Conservation (phyloP, 2,888 invertebrate species). For the Drosophila ustulata region DNA sequence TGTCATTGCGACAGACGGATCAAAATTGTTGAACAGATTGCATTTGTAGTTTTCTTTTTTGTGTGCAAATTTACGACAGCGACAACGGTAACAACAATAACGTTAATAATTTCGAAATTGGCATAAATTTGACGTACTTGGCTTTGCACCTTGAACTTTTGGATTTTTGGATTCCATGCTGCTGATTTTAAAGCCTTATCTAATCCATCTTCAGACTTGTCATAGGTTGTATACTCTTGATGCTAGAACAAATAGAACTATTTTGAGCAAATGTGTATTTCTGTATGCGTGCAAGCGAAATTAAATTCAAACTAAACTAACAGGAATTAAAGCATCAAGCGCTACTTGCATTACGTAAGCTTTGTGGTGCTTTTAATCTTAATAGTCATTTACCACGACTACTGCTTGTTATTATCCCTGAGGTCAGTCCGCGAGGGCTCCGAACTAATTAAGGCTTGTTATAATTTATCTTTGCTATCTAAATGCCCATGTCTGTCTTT, state of each 20-base stretch:
- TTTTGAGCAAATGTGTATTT: not conserved
- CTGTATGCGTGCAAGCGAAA: not conserved
- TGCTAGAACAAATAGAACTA: slow-evolving; percentile 12
- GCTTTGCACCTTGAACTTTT: slow-evolving; percentile 38
- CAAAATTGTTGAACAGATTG: slow-evolving; percentile 11
- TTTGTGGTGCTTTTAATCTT: slow-evolving; percentile 32
- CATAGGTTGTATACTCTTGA: slow-evolving; percentile 15
- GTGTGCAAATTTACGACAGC: not conserved
- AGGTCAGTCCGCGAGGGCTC: slow-evolving; percentile 41
- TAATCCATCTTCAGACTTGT: slow-evolving; percentile 27
- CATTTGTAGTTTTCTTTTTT: not conserved
- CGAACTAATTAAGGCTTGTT: slow-evolving; percentile 62
- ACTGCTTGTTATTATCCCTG: slow-evolving; percentile 28
- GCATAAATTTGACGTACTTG: slow-evolving; percentile 34
- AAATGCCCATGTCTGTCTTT: slow-evolving; percentile 46
- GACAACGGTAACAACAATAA: slow-evolving; percentile 3
- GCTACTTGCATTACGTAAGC: slow-evolving; percentile 63
- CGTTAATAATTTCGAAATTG: slow-evolving; percentile 34
- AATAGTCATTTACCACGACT: slow-evolving; percentile 55
- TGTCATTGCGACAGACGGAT: slow-evolving; percentile 24
- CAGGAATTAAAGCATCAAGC: slow-evolving; percentile 7
- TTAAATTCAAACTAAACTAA: slow-evolving; percentile 24
- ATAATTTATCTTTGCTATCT: slow-evolving; percentile 61
- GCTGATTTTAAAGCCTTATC: slow-evolving; percentile 32
- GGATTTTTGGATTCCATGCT: not conserved